phyloP scores from a whole-genome alignment of 2,797 vertebrate genomes.

The Lophius americanus region DNA sequence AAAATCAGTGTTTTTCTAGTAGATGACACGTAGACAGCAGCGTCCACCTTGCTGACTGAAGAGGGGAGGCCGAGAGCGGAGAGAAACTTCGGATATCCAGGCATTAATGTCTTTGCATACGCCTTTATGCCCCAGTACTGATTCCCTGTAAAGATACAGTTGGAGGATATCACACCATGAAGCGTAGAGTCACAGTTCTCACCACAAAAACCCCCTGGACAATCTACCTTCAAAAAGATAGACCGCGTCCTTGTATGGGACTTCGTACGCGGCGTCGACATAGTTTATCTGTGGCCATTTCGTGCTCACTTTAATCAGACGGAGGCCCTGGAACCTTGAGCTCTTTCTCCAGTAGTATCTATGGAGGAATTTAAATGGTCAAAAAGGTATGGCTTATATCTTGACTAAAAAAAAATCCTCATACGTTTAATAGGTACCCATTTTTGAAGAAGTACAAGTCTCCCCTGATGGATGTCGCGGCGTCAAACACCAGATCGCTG shows the following conservation, averaged over 20 bases:
- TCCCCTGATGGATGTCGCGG: constrained; percentile 59
- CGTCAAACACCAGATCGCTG: constrained; percentile 60
- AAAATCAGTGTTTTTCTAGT: constrained; percentile 83
- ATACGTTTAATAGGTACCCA: constrained; percentile 36
- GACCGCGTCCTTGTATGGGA: constrained; percentile 30
- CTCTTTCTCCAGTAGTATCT: constrained; percentile 80
- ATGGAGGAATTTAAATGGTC: not conserved
- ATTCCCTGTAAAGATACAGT: constrained; percentile 66
- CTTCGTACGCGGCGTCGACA: constrained; percentile 76
- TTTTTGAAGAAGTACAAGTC: constrained; percentile 73
- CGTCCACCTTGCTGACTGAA: constrained; percentile 77
- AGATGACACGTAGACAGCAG: constrained; percentile 75
- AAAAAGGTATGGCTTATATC: not conserved
- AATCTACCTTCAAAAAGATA: constrained; percentile 74
- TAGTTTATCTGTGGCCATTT: constrained; percentile 60
- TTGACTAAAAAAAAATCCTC: not conserved
- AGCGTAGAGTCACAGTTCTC: not conserved
- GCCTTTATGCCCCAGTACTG: constrained; percentile 81
- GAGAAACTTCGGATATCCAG: constrained; percentile 79
- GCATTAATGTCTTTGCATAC: constrained; percentile 42
- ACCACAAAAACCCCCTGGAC: not conserved
- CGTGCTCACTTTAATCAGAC: constrained; percentile 54
- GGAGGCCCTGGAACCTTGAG: not conserved
- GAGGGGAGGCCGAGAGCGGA: constrained; percentile 79
- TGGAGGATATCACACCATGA: too few relatives aligned